Evolutionary conservation across 2,888 invertebrate species (phyloP).

Genomic region (Neocrepidodera transversa): DNA sequence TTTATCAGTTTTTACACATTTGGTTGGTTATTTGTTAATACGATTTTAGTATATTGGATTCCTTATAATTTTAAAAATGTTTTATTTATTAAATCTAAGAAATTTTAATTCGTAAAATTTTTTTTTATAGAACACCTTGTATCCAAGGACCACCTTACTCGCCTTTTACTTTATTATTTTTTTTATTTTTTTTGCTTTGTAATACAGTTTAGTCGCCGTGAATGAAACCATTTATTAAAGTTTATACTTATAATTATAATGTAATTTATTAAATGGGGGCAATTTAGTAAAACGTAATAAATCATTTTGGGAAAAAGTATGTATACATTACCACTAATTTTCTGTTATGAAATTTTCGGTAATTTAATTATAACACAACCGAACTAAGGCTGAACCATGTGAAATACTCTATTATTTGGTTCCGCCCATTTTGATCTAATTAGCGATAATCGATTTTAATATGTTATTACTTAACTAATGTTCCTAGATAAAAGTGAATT

Average conservation of each 20-base stretch:
- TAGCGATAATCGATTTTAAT: conserved; percentile 8
- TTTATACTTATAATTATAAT: conserved; percentile 36
- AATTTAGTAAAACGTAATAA: conserved; percentile 36
- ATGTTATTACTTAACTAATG: not conserved
- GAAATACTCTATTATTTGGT: conserved; percentile 20
- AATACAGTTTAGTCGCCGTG: conserved; percentile 17
- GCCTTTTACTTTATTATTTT: not conserved
- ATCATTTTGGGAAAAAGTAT: conserved; percentile 29
- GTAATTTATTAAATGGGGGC: conserved; percentile 37
- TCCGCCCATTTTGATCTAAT: conserved; percentile 19
- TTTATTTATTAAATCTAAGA: too few species aligned
- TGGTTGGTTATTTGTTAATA: too few species aligned
- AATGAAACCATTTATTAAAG: conserved; percentile 37
- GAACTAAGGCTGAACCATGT: conserved; percentile 16
- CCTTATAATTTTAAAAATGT: too few species aligned
- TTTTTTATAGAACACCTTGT: too few species aligned
- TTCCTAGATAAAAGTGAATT: too few species aligned
- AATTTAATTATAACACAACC: conserved; percentile 34
- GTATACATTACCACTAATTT: conserved; percentile 32
- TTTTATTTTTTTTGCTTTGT: conserved; percentile 8
- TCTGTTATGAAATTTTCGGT: conserved; percentile 34
- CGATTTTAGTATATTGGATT: too few species aligned
- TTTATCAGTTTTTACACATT: too few species aligned
- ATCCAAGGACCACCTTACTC: not conserved
- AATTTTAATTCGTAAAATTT: too few species aligned